These are phyloP conservation scores for Tetrapedia diversipes DNA, from an alignment of 2,888 invertebrate genomes.

Conservation along the genomic window DNA sequence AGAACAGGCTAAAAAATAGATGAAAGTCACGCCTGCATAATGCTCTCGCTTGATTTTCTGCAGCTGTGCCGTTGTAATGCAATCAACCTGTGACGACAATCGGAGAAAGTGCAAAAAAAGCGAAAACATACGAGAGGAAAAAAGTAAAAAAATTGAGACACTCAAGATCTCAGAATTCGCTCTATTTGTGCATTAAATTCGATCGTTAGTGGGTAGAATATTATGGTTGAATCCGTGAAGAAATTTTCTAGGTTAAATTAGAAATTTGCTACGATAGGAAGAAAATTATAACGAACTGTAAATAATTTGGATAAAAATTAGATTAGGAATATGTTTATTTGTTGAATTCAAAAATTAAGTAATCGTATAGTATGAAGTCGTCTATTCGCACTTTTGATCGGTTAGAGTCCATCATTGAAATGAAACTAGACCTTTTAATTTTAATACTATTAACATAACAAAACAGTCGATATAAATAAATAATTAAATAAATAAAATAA, in stretches of 20 bases:
- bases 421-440: too few species aligned
- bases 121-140: background rate
- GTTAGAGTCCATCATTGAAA: too few species aligned
- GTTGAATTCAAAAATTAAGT: too few species aligned
- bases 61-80: conserved; percentile 37
- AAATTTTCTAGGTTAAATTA: background rate
- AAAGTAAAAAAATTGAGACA: conserved; percentile 13
- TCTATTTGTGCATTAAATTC: background rate
- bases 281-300: background rate
- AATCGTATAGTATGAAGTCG: too few species aligned
- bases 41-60: conserved; percentile 46
- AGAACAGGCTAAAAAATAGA: conserved; percentile 42
- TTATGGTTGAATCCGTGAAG: background rate
- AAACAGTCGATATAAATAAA: too few species aligned
- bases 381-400: too few species aligned
- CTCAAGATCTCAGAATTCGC: conserved; percentile 16
- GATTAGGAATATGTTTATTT: too few species aligned
- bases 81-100: conserved; percentile 32
- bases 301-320: background rate
- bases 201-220: background rate
- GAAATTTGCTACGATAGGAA: background rate
- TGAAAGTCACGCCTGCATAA: conserved; percentile 62
- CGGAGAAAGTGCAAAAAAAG: conserved; percentile 40
- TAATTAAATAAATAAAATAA: too few species aligned
- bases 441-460: too few species aligned